Percentiles rank a stretch among this genome's conserved stretches.
phyloP scores from a whole-genome alignment of 2,797 vertebrate genomes.

The Myotis myotis region DNA sequence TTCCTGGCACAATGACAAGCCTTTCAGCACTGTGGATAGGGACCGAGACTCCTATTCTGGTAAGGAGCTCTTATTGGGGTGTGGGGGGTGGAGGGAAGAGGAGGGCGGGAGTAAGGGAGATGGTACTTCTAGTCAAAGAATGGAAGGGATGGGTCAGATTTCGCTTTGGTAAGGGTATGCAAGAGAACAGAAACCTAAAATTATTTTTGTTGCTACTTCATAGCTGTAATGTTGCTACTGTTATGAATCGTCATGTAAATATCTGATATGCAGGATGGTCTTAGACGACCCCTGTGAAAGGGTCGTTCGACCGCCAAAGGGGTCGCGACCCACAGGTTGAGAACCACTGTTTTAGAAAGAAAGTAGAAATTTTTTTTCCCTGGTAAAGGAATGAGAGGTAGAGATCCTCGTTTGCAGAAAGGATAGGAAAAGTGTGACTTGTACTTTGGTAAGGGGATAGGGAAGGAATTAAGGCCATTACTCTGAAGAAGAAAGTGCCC shows the following conservation, averaged over 20 bases:
- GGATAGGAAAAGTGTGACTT: neutral
- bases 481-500: neutral
- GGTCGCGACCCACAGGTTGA: no score
- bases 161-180: constrained; percentile 82
- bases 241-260: no score
- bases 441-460: constrained; percentile 31
- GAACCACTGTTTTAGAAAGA: neutral
- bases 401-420: neutral
- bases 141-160: constrained; percentile 60
- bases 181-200: neutral
- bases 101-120: neutral
- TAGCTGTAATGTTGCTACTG: no score
- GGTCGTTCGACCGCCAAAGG: no score
- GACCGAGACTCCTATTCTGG: constrained; percentile 92
- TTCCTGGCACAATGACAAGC: constrained; percentile 94
- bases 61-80: constrained; percentile 68
- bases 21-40: constrained; percentile 93
- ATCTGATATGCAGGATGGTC: no score
- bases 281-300: no score
- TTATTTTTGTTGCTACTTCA: no score
- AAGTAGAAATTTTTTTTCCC: neutral
- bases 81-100: no score
- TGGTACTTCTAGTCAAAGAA: neutral
- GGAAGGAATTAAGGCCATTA: constrained; percentile 31
- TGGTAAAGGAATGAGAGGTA: neutral